Evolutionary conservation across 1,140 invertebrate genomes (phyloP).

Genomic region (Papilio machaon): DNA sequence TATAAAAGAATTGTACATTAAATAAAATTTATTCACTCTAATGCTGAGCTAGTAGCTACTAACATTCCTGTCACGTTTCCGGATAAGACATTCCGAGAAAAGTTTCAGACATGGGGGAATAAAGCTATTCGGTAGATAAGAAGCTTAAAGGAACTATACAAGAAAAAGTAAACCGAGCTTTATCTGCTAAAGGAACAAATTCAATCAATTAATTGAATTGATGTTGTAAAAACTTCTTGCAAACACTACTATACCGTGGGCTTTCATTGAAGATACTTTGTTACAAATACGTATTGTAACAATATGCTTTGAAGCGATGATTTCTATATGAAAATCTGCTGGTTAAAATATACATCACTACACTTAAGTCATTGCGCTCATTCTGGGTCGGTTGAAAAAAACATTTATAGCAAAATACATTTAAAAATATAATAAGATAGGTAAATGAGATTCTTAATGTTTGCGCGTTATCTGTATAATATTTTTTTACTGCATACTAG

Average conservation of each 20-base stretch:
- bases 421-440: not conserved
- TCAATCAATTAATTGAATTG: conserved; percentile 6
- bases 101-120: not conserved
- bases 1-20: conserved; percentile 7
- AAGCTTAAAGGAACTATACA: not conserved
- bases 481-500: conserved; percentile 20
- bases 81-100: conserved; percentile 4
- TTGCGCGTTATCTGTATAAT: not conserved
- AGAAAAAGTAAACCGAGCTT: not conserved
- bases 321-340: not conserved
- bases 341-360: not conserved
- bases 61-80: conserved; percentile 4
- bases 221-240: not conserved
- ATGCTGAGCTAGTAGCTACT: not conserved
- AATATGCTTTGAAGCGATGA: not conserved
- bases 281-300: not conserved
- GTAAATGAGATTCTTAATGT: conserved; percentile 24
- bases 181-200: not conserved
- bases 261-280: not conserved
- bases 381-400: not conserved
- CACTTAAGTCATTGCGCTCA: no score
- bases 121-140: conserved; percentile 6
- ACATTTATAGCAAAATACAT: not conserved
- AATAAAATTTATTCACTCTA: not conserved
- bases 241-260: not conserved